These are phyloP conservation scores for Lagodon rhomboides DNA, from an alignment of 2,797 vertebrate genomes.

Conservation along the genomic window DNA sequence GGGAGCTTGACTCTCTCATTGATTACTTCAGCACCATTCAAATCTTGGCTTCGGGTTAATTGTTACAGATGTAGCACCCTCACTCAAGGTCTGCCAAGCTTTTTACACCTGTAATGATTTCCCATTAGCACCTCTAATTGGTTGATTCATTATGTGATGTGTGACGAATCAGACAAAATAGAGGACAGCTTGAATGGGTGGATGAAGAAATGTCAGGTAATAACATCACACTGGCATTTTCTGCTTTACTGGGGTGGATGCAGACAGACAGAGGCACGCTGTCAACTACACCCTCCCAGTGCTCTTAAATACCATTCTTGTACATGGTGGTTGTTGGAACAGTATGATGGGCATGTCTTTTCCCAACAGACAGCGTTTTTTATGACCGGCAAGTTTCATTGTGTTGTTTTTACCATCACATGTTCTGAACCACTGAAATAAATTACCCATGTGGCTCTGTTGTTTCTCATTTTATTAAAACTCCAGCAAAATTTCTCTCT, in stretches of 20 bases:
- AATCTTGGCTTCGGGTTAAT: conserved; percentile 25
- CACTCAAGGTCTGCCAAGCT: conserved; percentile 40
- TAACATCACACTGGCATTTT: conserved; percentile 30
- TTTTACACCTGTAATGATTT: conserved; percentile 61
- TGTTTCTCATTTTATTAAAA: not conserved
- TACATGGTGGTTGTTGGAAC: not conserved
- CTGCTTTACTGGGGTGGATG: conserved; percentile 22
- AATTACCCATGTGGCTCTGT: not conserved
- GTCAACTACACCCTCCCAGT: not conserved
- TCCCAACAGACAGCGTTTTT: not conserved
- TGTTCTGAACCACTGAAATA: not conserved
- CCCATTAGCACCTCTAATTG: conserved; percentile 45
- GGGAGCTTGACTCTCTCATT: conserved; percentile 15
- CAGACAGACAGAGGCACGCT: conserved; percentile 1
- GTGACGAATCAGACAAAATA: conserved; percentile 50
- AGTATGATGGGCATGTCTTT: not conserved
- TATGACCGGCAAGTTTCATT: not conserved
- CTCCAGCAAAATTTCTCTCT: not conserved
- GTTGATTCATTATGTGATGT: conserved; percentile 53
- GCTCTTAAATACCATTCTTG: not conserved
- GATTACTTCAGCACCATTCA: conserved; percentile 32
- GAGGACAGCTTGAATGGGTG: conserved; percentile 37
- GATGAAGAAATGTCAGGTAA: conserved; percentile 35
- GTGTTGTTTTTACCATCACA: conserved; percentile 1
- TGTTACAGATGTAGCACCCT: conserved; percentile 33